These are phyloP conservation scores for Eupsittula cactorum DNA, from an alignment of 2,113 vertebrate genomes.

Conservation along the genomic window DNA sequence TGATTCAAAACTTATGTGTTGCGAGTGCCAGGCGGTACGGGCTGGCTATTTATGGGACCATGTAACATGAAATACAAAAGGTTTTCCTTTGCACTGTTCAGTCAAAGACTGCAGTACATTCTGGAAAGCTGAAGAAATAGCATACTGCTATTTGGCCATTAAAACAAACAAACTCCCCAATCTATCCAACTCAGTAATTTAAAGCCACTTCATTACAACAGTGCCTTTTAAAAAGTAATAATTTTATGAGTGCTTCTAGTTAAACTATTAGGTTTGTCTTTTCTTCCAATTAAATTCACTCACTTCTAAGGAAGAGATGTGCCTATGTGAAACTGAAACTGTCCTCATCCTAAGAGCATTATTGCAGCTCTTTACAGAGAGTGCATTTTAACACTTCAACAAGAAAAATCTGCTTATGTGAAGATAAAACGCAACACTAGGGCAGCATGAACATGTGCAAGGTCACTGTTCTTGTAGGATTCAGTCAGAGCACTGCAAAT, in stretches of 20 bases:
- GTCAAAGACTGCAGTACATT: background rate
- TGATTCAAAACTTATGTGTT: background rate
- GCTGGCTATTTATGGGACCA: background rate
- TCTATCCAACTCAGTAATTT: conserved; percentile 33
- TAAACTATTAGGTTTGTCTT: conserved; percentile 34
- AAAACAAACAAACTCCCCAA: background rate
- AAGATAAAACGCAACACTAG: conserved; percentile 31
- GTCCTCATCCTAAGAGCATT: background rate
- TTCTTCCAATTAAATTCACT: conserved; percentile 47
- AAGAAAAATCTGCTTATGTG: conserved; percentile 34
- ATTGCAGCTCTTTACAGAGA: background rate
- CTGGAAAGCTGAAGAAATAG: background rate
- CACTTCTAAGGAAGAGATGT: background rate
- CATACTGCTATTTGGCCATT: background rate
- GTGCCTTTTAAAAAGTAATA: conserved; percentile 45
- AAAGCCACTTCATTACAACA: conserved; percentile 38
- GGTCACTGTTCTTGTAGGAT: conserved; percentile 19
- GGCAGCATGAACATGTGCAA: conserved; percentile 15
- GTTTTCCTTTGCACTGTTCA: background rate
- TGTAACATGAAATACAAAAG: accelerated
- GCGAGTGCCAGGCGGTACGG: background rate
- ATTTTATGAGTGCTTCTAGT: conserved; percentile 46
- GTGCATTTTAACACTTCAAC: conserved; percentile 23
- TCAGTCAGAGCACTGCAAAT: conserved; percentile 13
- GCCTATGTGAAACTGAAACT: conserved; percentile 6